Base-by-base conservation (phyloP, 2,797 vertebrate genomes). In the Channallabes apus region DNA sequence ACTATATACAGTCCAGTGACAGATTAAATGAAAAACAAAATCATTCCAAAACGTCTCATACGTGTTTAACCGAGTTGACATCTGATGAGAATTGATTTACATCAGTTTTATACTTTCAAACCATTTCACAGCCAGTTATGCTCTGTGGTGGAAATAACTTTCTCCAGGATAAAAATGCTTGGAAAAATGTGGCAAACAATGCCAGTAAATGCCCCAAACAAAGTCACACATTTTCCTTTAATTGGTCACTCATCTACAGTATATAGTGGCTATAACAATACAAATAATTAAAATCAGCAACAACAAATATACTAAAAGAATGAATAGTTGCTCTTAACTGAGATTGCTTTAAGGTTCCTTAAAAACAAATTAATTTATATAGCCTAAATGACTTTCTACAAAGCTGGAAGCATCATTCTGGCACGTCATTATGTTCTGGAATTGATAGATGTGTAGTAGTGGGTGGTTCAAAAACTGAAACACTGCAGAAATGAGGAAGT, bases 391-490 rank as follows among this genome's bases (percentile, higher is more conserved):
- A 71, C 9, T 41, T 72, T 14, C n/a, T 72, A 46, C 11, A 46
- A 69, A 69, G 15, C 67, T 38, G 67, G 67, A 69, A 38, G 32
- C 11, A 46, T 14, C 35, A 15, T 72, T 46, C 69, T 46, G 38
- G 38, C 69, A 72, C 38, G n/a, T 72, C 69, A 72, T 72, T 72
- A 72, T n/a, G 38, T 46, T 69, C n/a, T 72, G 22, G 22, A 22
- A 38, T 72, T 72, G 38, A 72, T 29, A 73, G 38, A 68, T 32
- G 29, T 75, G 29, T 68, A 51, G 20, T 35, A 56, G 4, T 84
- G 59, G 62, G 73, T 69, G 73, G 73, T 67, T 84, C 27, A 72
- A 4, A 83, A 41, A 84, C 41, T 41, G 3, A 17, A 38, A 9
- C 18, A 4, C 11, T 51, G 12, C 24, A n/a, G 14, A 29, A 56